Evolutionary conservation across 1,140 invertebrate species (phyloP), one percentile per base, ranked within the genome.

Genomic region (Drosophila tristis): DNA sequence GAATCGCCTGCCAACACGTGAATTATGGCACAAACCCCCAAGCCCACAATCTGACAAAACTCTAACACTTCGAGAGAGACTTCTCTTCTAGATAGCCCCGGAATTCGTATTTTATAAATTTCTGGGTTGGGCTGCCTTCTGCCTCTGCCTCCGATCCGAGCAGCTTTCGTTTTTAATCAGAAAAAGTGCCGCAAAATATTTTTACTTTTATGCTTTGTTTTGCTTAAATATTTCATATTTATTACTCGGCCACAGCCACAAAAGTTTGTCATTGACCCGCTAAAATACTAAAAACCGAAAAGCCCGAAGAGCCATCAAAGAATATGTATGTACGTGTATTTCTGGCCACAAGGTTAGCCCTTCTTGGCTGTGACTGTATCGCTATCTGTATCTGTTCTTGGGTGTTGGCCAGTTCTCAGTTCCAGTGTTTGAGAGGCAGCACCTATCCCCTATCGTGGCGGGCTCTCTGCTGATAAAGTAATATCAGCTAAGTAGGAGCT

Each of bases 141-240:
- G 66, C 71, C 65, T 66, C 59, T 64, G 54, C 71, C 68, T 35
- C 5, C 31, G 20, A 31, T 25, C 43, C 49, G 39, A 44, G 47
- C 47, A 63, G 67, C 73, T 81, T 74, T 85, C 80, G 74, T 87
- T 81, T 81, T 87, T 86, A 87, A 86, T 86, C 82, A 75, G 82
- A 60, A 70, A 55, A 56, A 78, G 48, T 73, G 55, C 39, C 65
- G 60, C 71, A 59, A 72, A 63, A 82, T 56, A 53, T 25, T 65
- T 73, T 59, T 61, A 44, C 58, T 61, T 74, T 31, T 53, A 35
- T 20, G 29, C 42, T 39, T 60, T 66, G 45, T 53, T 61, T 54
- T 31, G 49, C 29, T 39, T 13, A 5, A 54, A 66, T 20, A 48
- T 49, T 70, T 68, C 44, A 68, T 58, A 70, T 58, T 70, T 70